Percentiles rank a stretch among this genome's conserved stretches.
Evolutionary conservation across 2,888 invertebrate species (phyloP).

Genomic region (Onchidella celtica): DNA sequence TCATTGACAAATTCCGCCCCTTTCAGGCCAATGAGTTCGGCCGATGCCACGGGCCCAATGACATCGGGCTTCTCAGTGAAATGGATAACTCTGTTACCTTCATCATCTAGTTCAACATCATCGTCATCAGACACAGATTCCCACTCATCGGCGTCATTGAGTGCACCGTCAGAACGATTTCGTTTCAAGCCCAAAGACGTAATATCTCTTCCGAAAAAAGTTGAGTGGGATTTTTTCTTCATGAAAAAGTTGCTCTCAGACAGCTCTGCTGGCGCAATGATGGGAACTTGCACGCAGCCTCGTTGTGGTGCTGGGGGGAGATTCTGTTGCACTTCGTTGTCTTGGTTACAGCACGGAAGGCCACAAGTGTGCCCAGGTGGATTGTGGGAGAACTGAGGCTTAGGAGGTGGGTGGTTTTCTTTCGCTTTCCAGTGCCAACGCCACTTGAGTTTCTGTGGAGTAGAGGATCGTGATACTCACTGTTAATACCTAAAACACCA

Average conservation of each 20-base stretch:
- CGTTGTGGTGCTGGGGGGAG: background rate
- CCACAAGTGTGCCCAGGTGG: conserved; percentile 76
- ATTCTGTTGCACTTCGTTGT: conserved; percentile 47
- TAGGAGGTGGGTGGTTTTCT: conserved; percentile 51
- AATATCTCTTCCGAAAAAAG: background rate
- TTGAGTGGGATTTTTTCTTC: conserved; percentile 41
- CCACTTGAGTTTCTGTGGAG: conserved; percentile 39
- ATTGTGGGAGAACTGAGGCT: conserved; percentile 68
- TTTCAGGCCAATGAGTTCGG: background rate
- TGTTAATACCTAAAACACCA: too few species aligned
- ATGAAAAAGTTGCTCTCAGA: conserved; percentile 67
- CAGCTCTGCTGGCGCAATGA: conserved; percentile 50
- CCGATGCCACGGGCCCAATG: background rate
- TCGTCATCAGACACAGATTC: background rate
- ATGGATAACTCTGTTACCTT: background rate
- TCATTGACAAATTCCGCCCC: background rate
- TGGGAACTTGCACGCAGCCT: conserved; percentile 59
- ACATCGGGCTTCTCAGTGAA: background rate
- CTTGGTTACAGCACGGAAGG: conserved; percentile 72
- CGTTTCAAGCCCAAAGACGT: background rate
- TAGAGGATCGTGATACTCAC: too few species aligned
- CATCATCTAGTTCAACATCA: background rate
- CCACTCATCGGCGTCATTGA: background rate
- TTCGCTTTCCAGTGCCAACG: conserved; percentile 42
- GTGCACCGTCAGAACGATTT: background rate